Evolutionary conservation across 2,888 invertebrate species (phyloP).

Genomic region (Zeuzera pyrina): DNA sequence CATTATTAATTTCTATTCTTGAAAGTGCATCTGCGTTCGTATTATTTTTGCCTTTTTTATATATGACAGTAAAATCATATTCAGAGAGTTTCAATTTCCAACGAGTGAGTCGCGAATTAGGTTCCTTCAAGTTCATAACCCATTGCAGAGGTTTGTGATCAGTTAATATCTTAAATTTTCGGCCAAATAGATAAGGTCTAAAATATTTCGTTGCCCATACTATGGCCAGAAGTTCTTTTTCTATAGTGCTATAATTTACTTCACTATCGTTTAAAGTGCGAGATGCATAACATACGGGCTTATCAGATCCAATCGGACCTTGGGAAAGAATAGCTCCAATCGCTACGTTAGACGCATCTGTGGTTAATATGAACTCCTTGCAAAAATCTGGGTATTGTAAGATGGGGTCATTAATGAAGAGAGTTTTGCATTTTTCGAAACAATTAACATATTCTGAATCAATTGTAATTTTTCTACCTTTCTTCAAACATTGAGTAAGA

Average conservation of each 20-base stretch:
- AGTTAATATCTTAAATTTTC: constrained; percentile 15
- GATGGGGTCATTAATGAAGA: constrained; percentile 6
- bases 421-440: constrained; percentile 5
- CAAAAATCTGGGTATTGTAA: constrained; percentile 3
- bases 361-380: constrained; percentile 5
- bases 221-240: constrained; percentile 9
- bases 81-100: constrained; percentile 19
- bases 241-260: constrained; percentile 10
- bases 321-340: too few relatives aligned
- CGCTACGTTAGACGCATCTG: too few relatives aligned
- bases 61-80: constrained; percentile 18
- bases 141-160: constrained; percentile 15
- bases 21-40: constrained; percentile 17
- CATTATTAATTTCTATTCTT: constrained; percentile 11
- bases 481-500: too few relatives aligned
- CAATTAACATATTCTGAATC: constrained; percentile 13
- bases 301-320: too few relatives aligned
- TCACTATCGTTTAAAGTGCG: not conserved
- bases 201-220: constrained; percentile 10
- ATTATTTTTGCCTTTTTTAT: constrained; percentile 9
- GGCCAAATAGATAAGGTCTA: constrained; percentile 14
- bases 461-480: too few relatives aligned
- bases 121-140: constrained; percentile 14
- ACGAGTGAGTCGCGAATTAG: constrained; percentile 16
- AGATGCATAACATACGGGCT: too few relatives aligned